Base-by-base conservation (phyloP, 2,888 invertebrate genomes). In the Pegoplata infirma region DNA sequence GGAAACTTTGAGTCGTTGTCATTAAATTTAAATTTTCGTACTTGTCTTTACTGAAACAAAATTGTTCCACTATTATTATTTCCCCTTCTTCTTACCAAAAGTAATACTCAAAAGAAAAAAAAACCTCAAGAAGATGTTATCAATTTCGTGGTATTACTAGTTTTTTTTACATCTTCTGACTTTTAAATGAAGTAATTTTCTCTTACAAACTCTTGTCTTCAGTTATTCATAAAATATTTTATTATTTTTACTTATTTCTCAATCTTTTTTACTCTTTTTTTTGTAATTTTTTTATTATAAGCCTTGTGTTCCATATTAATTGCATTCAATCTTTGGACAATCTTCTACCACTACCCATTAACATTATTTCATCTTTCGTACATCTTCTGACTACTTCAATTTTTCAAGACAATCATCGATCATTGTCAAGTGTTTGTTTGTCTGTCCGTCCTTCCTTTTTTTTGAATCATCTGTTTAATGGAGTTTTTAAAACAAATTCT, bases 321-420 rank as follows among this genome's bases (percentile, higher is more conserved):
- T 76, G 66, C 69, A 69, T 36, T n/a, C 40, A 56, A 67, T 76
- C 76, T 61, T 67, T n/a, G 67, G 49, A 72, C 76, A 68, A 73
- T 72, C 66, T 67, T 19, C 19, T 47, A 17, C 19, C 16, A 16
- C 16, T 6, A 61, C 3, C 7, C 47, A 5, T 28, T 21, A 21
- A n/a, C 46, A 16, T 28, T 46, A 46, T 47, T 55, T 28, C 19
- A 36, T 59, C 44, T 44, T 32, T 21, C n/a, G n/a, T n/a, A n/a
- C n/a, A 61, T 49, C 14, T 25, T 51, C 14, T 23, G 10, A 55
- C n/a, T 69, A 51, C 64, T 69, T 66, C 14, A 67, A 53, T 59
- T 49, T 66, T 79, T 61, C 69, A 79, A 79, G 53, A 74, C 69
- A 75, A 79, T 75, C 78, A 79, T 79, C 78, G 75, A 79, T 79